Conservation (phyloP, 2,113 vertebrate genomes). For the Chaenogobius annularis region DNA sequence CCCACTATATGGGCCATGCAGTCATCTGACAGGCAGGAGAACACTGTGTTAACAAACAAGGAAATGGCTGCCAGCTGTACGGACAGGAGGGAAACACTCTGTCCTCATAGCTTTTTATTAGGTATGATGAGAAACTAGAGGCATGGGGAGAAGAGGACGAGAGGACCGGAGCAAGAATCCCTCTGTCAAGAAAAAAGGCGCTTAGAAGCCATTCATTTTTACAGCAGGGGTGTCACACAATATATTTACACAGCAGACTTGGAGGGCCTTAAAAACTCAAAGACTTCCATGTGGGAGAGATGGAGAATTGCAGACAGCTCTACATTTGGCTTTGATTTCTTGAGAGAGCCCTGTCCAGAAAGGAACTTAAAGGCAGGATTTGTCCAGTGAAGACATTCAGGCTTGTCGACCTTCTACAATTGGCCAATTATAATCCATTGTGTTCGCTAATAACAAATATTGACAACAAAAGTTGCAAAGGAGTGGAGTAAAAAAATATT, state of each 20-base stretch:
- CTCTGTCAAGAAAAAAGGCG: background rate
- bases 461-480: background rate
- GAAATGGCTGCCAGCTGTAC: conserved; percentile 60
- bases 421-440: no score
- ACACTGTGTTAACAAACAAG: conserved; percentile 58
- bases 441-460: background rate
- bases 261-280: conserved; percentile 6
- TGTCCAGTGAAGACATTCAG: conserved; percentile 10
- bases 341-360: conserved; percentile 11
- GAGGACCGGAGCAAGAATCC: conserved; percentile 14
- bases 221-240: conserved; percentile 20
- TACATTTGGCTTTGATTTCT: conserved; percentile 19
- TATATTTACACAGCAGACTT: conserved; percentile 22
- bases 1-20: conserved; percentile 18
- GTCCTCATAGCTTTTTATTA: conserved; percentile 57
- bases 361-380: background rate
- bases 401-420: background rate
- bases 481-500: no score
- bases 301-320: conserved; percentile 8
- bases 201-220: conserved; percentile 34
- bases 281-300: conserved; percentile 18
- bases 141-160: conserved; percentile 21
- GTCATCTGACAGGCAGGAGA: conserved; percentile 53
- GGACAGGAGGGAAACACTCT: conserved; percentile 37
- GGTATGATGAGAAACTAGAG: conserved; percentile 46